Base-by-base conservation (phyloP, 2,113 vertebrate genomes). In the Pyxicephalus adspersus region DNA sequence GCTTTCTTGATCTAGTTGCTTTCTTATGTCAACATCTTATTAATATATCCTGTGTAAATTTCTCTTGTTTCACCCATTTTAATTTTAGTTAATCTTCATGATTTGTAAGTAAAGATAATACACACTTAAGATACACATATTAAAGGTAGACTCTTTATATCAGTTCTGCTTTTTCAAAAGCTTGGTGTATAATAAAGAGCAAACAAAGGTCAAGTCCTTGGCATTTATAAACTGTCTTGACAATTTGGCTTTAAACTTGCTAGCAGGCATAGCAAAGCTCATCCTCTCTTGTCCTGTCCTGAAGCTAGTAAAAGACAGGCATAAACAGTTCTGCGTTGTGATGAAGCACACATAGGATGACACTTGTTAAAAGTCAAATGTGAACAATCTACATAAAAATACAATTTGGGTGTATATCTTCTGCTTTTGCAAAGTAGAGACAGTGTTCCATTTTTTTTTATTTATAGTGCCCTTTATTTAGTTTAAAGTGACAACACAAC, bases 121-220 rank as follows among this genome's bases (percentile, higher is more conserved):
- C 16, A 26, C 64, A n/a, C 31, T 19, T 18, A 50, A 50, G 2
- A 25, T 60, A 23, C 11, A 45, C 11, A 23, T 23, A 50, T 71
- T 19, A 16, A 68, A 17, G 15, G 19, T 45, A 45, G 20, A 17
- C 54, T 29, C 15, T 51, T 70, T 70, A 25, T 2, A 13, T 29
- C 11, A 0, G 13, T 23, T 22, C n/a, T 19, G 68, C 28, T 23
- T 77, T 66, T 28, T 77, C 28, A 64, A n/a, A 77, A 66, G 50
- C 55, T 77, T 28, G n/a, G 64, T 77, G 66, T 67, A 66, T 66
- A 34, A 77, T 50, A 66, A 66, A 65, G 63, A 66, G 45, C 76
- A 66, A 77, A 66, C 76, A 77, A 65, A 66, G 76, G 76, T 77
- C 76, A 77, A 50, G 16, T 57, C 76, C 51, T 66, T 77, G 76